Conservation (phyloP, 2,113 vertebrate genomes). For the Aspiorhynchus laticeps region DNA sequence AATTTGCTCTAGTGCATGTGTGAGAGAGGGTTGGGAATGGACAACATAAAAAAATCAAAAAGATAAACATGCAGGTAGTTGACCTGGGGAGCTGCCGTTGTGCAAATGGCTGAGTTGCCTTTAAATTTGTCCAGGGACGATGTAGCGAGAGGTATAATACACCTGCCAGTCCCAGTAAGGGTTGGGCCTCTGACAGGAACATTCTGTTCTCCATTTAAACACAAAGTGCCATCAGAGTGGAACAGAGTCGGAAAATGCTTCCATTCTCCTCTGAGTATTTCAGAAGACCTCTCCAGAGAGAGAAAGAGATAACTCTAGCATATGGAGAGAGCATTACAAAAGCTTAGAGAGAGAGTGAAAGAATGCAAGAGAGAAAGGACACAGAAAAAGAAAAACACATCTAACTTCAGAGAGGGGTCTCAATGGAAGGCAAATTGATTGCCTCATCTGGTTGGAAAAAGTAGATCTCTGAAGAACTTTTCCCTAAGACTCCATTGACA, state of each 20-base stretch:
- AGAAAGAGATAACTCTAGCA: constrained; percentile 27
- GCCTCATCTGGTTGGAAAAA: constrained; percentile 78
- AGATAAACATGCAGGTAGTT: constrained; percentile 49
- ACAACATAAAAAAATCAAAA: background rate
- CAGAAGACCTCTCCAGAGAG: constrained; percentile 55
- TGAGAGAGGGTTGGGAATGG: constrained; percentile 14
- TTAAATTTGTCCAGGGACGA: constrained; percentile 79
- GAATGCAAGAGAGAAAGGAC: constrained; percentile 31
- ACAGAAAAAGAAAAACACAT: constrained; percentile 47
- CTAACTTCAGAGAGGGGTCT: constrained; percentile 36
- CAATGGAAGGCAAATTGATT: constrained; percentile 70
- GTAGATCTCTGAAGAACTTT: constrained; percentile 73
- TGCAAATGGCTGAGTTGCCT: constrained; percentile 69
- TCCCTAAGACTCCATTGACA: constrained; percentile 76
- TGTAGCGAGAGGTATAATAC: constrained; percentile 75
- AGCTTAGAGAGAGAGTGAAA: constrained; percentile 53
- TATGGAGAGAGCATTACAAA: constrained; percentile 46
- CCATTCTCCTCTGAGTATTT: constrained; percentile 57
- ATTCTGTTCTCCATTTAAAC: constrained; percentile 76
- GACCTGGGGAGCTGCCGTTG: constrained; percentile 59
- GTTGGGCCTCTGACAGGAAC: constrained; percentile 74
- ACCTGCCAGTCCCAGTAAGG: constrained; percentile 76
- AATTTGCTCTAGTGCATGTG: constrained; percentile 11
- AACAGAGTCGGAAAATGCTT: constrained; percentile 68
- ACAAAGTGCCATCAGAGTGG: constrained; percentile 75